phyloP scores from a whole-genome alignment of 2,888 invertebrate genomes.

The Nephrotoma appendiculata region DNA sequence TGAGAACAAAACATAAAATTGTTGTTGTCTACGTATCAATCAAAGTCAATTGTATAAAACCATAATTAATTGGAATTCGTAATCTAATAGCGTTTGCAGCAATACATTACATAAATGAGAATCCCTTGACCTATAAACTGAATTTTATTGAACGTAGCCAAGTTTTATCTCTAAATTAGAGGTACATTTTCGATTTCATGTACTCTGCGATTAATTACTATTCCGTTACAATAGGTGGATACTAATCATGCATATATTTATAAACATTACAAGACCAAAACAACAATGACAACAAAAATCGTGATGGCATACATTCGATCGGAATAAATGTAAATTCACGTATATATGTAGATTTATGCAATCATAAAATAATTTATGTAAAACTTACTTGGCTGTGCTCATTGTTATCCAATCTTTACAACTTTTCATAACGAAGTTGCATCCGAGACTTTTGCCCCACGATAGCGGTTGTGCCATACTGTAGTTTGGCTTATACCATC shows the following conservation, averaged over 20 bases:
- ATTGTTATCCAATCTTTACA: slow-evolving; percentile 93
- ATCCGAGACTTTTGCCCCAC: slow-evolving; percentile 88
- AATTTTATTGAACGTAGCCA: not conserved
- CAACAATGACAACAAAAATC: not conserved
- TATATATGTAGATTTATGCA: not conserved
- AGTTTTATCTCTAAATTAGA: not conserved
- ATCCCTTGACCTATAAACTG: not conserved
- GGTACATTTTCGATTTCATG: not conserved
- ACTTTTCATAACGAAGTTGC: slow-evolving; percentile 84
- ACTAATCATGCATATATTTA: not conserved
- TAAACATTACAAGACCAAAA: not conserved
- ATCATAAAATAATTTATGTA: not conserved
- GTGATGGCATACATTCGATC: not conserved
- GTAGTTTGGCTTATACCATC: slow-evolving; percentile 92
- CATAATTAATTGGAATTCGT: not conserved
- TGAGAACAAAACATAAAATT: not conserved
- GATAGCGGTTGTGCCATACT: slow-evolving; percentile 69
- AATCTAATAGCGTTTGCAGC: not conserved
- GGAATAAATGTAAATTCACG: not conserved
- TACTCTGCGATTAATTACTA: not conserved
- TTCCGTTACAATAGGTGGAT: not conserved
- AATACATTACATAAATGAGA: not conserved
- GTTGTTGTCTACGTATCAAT: not conserved
- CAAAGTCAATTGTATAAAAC: not conserved
- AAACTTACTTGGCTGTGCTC: slow-evolving; percentile 47